These are phyloP conservation scores for Lutraria rhynchaena DNA, from an alignment of 1,140 invertebrate genomes.

Conservation along the genomic window DNA sequence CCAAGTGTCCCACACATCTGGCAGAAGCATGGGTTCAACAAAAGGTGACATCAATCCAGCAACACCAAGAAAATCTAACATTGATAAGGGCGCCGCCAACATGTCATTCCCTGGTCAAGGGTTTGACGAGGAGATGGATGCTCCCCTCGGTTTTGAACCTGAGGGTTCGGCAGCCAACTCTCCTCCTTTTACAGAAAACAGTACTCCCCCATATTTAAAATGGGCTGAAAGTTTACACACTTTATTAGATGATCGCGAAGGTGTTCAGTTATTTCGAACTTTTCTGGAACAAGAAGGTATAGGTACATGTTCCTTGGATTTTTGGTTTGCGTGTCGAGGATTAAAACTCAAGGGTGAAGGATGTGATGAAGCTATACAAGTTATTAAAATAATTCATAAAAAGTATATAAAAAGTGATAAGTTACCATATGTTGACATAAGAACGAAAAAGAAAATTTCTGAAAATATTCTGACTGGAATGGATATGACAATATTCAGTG, in stretches of 20 bases:
- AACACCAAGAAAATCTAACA: slow-evolving; percentile 77
- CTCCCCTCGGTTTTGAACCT: slow-evolving; percentile 80
- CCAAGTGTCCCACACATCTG: slow-evolving; percentile 70
- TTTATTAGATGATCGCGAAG: slow-evolving; percentile 92
- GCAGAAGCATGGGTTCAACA: slow-evolving; percentile 73
- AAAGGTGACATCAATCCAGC: slow-evolving; percentile 74
- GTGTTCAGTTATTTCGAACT: slow-evolving; percentile 91
- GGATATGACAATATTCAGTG: slow-evolving; percentile 86
- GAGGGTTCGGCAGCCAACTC: slow-evolving; percentile 80
- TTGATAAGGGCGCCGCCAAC: slow-evolving; percentile 69
- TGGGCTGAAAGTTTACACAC: slow-evolving; percentile 93
- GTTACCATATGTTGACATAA: slow-evolving; percentile 79
- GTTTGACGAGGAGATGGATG: slow-evolving; percentile 71
- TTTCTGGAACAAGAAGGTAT: slow-evolving; percentile 92
- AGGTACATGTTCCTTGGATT: slow-evolving; percentile 87
- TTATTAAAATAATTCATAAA: slow-evolving; percentile 91
- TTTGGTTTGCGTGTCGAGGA: slow-evolving; percentile 96
- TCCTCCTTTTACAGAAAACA: slow-evolving; percentile 80
- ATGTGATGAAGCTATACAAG: slow-evolving; percentile 85
- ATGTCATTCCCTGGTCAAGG: slow-evolving; percentile 20
- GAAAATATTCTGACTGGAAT: slow-evolving; percentile 87
- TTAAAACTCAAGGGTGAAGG: slow-evolving; percentile 88
- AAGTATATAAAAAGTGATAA: slow-evolving; percentile 88
- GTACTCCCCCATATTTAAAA: slow-evolving; percentile 90
- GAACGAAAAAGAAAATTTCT: slow-evolving; percentile 90